These are phyloP conservation scores for Sarcophaga rosellei DNA, from an alignment of 2,888 invertebrate genomes.

Conservation along the genomic window DNA sequence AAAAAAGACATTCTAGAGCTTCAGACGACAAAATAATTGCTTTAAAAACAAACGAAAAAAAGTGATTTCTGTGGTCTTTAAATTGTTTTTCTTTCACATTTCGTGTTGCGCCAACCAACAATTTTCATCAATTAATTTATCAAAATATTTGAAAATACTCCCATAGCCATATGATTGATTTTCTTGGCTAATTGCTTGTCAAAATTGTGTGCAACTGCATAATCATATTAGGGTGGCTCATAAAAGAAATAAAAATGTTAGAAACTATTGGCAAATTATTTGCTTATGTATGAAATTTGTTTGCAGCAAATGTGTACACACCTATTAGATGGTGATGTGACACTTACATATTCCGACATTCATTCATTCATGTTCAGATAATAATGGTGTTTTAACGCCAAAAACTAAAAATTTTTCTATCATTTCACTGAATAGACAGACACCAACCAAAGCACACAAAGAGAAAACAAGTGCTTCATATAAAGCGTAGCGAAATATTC, in stretches of 20 bases:
- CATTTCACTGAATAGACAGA: conserved; percentile 16
- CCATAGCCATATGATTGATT: conserved; percentile 8
- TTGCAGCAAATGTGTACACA: not conserved
- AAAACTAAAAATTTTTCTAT: conserved; percentile 1
- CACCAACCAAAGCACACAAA: conserved; percentile 19
- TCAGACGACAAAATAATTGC: too few species aligned
- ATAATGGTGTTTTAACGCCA: conserved; percentile 23
- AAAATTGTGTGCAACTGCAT: conserved; percentile 17
- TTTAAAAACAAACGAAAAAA: too few species aligned
- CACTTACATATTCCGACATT: too few species aligned
- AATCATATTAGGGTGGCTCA: conserved; percentile 15
- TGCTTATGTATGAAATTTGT: not conserved
- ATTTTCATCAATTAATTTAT: conserved; percentile 49
- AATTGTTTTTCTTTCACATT: not conserved
- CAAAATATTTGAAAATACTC: conserved; percentile 48
- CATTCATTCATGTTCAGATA: too few species aligned
- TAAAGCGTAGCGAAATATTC: conserved; percentile 43
- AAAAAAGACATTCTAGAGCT: too few species aligned
- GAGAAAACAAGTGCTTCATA: not conserved
- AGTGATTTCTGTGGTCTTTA: too few species aligned
- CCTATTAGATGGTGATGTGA: conserved; percentile 5
- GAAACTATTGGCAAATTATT: not conserved
- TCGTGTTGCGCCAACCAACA: conserved; percentile 34
- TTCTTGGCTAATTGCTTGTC: conserved; percentile 51
- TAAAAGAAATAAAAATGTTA: not conserved